Base-by-base conservation (phyloP, 2,797 vertebrate genomes). In the Chiroxiphia lanceolata region DNA sequence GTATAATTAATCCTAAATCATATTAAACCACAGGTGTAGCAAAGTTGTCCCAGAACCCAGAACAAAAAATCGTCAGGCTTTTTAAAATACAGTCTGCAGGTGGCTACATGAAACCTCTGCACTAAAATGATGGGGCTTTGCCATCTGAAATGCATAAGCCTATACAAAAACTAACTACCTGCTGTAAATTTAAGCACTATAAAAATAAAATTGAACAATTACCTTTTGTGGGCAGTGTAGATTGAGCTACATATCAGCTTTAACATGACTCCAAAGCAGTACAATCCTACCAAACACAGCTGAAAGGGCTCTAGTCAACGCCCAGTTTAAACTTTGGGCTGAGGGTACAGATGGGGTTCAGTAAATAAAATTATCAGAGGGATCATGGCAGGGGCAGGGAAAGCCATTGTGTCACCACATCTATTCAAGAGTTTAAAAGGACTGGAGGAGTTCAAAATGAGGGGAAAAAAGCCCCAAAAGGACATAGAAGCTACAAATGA, bases 151-250 rank as follows among this genome's bases (percentile, higher is more conserved):
- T 51, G 79, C 87, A 91, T 86, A 94, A 83, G 69, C 50, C 75
- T 70, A 50, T 51, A 92, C 90, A 82, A 70, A 88, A 87, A 69
- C 77, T 95, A 91, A 96, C 90, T 94, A 76, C 83, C 54, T 87
- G 79, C 95, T 96, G 69, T 70, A 94, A 94, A 95, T 53, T 69
- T 94, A 79, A 61, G 67, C 54, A 77, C 48, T 85, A 89, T 95
- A 94, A 96, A 95, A 96, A 95, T 86, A 95, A 95, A 95, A 89
- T 26, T 51, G 92, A 97, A 93, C 82, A 85, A 92, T 94, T 93
- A 86, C 89, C 50, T 92, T 94, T 95, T 78, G 90, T 50, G 65
- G 53, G 86, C 42, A 85, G 79, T 69, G 61, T 34, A 64, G 92
- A 92, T 78, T 95, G 74, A 75, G 76, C n/a, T 85, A 94, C 89